Evolutionary conservation across 2,888 invertebrate genomes (phyloP).

Genomic region (Xylota segnis): DNA sequence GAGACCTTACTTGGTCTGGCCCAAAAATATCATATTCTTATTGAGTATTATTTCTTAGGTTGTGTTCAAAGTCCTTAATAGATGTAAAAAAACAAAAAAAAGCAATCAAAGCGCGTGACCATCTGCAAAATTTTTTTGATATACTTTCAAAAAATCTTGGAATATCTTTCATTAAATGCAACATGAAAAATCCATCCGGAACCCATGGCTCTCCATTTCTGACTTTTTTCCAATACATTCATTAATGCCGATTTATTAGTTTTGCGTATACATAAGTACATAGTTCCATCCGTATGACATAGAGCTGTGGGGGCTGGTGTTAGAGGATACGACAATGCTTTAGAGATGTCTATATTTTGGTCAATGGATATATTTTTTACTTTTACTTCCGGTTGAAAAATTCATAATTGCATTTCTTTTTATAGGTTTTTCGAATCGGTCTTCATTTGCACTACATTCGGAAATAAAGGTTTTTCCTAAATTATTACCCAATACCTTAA

Average conservation of each 20-base stretch:
- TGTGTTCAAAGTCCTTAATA: conserved; percentile 3
- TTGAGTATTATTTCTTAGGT: not conserved
- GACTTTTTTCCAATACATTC: not conserved
- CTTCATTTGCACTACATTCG: not conserved
- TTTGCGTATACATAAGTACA: too few relatives aligned
- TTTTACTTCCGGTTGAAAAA: not conserved
- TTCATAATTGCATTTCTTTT: not conserved
- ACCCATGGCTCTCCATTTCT: not conserved
- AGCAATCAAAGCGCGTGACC: conserved; percentile 4
- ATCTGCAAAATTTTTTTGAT: conserved; percentile 3
- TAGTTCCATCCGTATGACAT: not conserved
- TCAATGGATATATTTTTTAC: not conserved
- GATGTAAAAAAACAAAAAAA: not conserved
- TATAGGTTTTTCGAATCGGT: not conserved
- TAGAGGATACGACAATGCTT: not conserved
- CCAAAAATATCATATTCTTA: not conserved
- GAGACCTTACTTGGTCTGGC: not conserved
- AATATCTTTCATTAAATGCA: conserved; percentile 3
- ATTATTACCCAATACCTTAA: not conserved
- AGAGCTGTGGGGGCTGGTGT: not conserved
- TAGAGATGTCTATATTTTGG: too few relatives aligned
- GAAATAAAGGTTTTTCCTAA: not conserved
- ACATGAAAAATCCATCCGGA: not conserved
- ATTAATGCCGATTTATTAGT: not conserved
- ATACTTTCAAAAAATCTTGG: conserved; percentile 1